phyloP scores from a whole-genome alignment of 2,888 invertebrate genomes.

The Tethea ocularis region DNA sequence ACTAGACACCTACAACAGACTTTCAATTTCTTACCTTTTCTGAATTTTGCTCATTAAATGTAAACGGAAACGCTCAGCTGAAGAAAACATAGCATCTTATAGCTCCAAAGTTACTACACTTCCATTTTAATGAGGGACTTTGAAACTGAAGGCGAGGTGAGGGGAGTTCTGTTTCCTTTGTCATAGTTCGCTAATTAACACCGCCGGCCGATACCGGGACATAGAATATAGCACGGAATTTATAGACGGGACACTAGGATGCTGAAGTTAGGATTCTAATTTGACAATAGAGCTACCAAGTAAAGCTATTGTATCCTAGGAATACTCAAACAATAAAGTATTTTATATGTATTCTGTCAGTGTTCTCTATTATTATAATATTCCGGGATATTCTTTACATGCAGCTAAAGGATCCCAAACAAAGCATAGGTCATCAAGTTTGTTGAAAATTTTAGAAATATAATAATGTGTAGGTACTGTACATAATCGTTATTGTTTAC shows the following conservation, averaged over 20 bases:
- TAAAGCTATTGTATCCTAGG: not conserved
- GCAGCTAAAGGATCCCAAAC: too few species aligned
- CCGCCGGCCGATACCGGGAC: slow-evolving; percentile 37
- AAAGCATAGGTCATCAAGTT: too few species aligned
- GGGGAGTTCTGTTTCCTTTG: slow-evolving; percentile 57
- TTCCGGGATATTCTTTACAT: too few species aligned
- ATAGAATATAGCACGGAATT: slow-evolving; percentile 25
- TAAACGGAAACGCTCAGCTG: slow-evolving; percentile 36
- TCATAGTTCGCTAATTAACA: slow-evolving; percentile 66
- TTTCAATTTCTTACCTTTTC: slow-evolving; percentile 31
- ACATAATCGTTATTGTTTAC: too few species aligned
- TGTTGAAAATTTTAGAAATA: too few species aligned
- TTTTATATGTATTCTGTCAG: too few species aligned
- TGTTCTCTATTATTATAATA: too few species aligned
- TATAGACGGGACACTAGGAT: slow-evolving; percentile 22
- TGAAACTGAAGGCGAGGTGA: slow-evolving; percentile 48
- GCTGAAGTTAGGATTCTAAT: too few species aligned
- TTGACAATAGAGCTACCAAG: too few species aligned
- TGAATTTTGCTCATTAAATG: slow-evolving; percentile 45
- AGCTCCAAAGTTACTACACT: slow-evolving; percentile 37
- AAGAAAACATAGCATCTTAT: slow-evolving; percentile 31
- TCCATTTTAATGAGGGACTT: slow-evolving; percentile 64
- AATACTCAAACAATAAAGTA: not conserved
- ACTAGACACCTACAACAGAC: slow-evolving; percentile 5
- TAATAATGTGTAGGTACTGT: too few species aligned